These are phyloP conservation scores for Synanceia verrucosa DNA, from an alignment of 2,797 vertebrate genomes.

Conservation along the genomic window DNA sequence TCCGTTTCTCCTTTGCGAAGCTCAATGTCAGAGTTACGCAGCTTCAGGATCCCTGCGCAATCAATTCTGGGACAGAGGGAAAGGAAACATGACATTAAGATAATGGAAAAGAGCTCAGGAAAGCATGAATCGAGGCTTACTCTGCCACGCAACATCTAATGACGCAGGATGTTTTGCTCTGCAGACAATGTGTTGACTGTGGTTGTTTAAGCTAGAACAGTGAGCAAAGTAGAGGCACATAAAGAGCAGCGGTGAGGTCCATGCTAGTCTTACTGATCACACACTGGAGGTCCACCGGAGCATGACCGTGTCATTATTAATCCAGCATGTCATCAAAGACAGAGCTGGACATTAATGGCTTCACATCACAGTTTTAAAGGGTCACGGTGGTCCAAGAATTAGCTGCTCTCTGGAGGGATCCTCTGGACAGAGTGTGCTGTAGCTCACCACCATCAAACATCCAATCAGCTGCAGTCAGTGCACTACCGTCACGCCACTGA, in stretches of 20 bases:
- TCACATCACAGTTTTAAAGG: constrained; percentile 55
- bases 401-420: constrained; percentile 33
- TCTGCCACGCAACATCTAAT: background rate
- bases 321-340: constrained; percentile 59
- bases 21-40: constrained; percentile 96
- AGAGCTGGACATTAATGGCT: constrained; percentile 50
- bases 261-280: constrained; percentile 47
- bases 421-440: constrained; percentile 7
- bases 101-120: background rate
- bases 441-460: constrained; percentile 10
- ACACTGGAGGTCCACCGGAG: constrained; percentile 37
- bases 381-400: constrained; percentile 42
- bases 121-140: background rate
- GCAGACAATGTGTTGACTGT: background rate
- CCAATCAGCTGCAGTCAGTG: constrained; percentile 32
- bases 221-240: constrained; percentile 25
- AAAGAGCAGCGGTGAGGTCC: constrained; percentile 18
- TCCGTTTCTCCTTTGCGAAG: constrained; percentile 97
- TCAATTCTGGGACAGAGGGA: constrained; percentile 85
- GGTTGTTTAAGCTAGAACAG: constrained; percentile 19
- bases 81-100: background rate
- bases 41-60: constrained; percentile 95
- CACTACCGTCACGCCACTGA: constrained; percentile 35
- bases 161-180: background rate
- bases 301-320: constrained; percentile 54